phyloP scores from a whole-genome alignment of 37 sponge, comb jelly and placozoan genomes.

The Diacarnus erythraeanus region DNA sequence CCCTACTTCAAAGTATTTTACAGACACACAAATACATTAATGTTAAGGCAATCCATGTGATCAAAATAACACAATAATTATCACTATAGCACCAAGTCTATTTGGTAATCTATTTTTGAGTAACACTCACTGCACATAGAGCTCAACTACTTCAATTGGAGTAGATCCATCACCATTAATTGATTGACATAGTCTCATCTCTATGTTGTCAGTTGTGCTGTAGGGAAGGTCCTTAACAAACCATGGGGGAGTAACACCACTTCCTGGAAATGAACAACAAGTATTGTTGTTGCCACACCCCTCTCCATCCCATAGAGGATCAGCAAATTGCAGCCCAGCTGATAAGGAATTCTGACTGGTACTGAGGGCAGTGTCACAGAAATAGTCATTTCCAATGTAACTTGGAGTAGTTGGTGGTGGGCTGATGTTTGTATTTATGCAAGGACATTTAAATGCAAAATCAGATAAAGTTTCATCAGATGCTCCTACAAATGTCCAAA shows the following conservation, averaged over 20 bases:
- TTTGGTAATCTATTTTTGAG: too few species aligned
- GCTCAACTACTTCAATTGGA: constrained; percentile 2
- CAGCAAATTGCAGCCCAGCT: background rate
- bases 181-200: constrained; percentile 3
- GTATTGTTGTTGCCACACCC: background rate
- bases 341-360: too few species aligned
- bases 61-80: too few species aligned
- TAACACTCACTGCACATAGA: too few species aligned
- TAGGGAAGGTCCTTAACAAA: background rate
- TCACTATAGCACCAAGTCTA: too few species aligned
- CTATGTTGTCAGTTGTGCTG: background rate
- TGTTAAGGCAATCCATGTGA: too few species aligned
- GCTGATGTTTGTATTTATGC: background rate
- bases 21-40: too few species aligned
- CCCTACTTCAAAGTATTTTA: too few species aligned
- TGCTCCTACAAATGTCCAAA: constrained; percentile 15
- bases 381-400: background rate
- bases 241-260: background rate
- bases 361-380: constrained; percentile 2
- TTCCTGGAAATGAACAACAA: background rate
- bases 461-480: background rate
- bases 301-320: too few species aligned
- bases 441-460: background rate
- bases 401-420: background rate
- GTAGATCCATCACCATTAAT: background rate